Conservation (phyloP, 2,113 vertebrate species). For the Syrmaticus mikado region DNA sequence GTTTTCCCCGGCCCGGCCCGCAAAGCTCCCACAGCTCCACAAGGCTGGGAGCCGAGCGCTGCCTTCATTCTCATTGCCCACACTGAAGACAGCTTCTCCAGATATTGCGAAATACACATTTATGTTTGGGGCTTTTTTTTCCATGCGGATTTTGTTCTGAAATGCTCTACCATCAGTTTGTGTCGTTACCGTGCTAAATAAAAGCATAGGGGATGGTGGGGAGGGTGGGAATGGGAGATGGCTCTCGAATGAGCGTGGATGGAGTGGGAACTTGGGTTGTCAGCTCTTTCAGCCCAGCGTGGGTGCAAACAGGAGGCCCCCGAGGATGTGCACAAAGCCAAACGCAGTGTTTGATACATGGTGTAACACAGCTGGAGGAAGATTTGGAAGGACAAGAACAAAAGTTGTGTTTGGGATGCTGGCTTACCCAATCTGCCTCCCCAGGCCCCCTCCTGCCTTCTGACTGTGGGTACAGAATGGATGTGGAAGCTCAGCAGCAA, state of each 20-base stretch:
- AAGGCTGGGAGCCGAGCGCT: neutral
- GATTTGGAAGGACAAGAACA: neutral
- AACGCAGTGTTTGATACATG: neutral
- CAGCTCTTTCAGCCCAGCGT: neutral
- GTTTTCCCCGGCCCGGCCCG: neutral
- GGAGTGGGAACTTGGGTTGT: neutral
- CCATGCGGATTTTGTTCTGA: conserved; percentile 32
- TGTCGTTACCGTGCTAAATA: conserved; percentile 32
- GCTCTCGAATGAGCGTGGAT: neutral
- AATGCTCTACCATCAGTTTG: neutral
- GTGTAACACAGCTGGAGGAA: neutral
- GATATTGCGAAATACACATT: conserved; percentile 16
- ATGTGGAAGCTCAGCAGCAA: neutral
- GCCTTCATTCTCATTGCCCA: neutral
- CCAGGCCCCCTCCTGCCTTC: neutral
- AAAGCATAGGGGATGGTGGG: conserved; percentile 21
- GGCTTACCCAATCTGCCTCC: neutral
- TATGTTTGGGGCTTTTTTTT: neutral
- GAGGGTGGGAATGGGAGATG: neutral
- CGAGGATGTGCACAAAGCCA: fast-evolving
- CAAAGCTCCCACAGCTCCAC: neutral
- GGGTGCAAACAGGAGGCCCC: neutral
- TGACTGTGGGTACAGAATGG: fast-evolving
- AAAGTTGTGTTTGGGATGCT: neutral
- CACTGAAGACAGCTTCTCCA: neutral